Evolutionary conservation across 2,888 invertebrate species (phyloP), one percentile per base, ranked within the genome.

Genomic region (Torymus aiolomorphi): DNA sequence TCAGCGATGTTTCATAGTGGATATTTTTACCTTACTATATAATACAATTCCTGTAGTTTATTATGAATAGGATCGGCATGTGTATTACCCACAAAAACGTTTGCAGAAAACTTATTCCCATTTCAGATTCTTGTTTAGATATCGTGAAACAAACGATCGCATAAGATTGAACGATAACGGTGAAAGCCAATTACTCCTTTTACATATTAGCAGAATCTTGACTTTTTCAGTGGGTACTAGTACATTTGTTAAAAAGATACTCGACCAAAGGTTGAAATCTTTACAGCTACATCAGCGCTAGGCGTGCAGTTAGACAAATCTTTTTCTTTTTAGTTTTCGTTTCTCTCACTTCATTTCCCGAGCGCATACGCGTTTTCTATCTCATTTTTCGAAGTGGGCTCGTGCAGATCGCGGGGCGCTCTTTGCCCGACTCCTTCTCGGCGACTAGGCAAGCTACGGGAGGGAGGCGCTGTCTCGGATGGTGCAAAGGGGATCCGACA

Each of bases 401-500:
- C 13, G 49, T n/a, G 13, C 14, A 70, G 20, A 72, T 72, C 31
- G 61, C 71, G n/a, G 42, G 61, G 61, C 74, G 79, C 69, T 82
- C 83, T 80, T 82, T 71, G 69, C 76, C 73, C 62, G 78, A 56
- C 62, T 77, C 66, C 62, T 56, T 70, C 18, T 54, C 78, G 73
- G 66, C 52, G 69, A 62, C 79, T 65, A n/a, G 80, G 20, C 20
- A 52, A 57, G 51, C 31, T 69, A 61, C 8, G 51, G 18, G 24
- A 59, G n/a, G 63, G 56, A 82, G 82, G 80, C 70, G 82, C 82
- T 82, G 85, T 85, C 86, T 86, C 84, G 84, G 82, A 83, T 86
- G 83, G 86, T 84, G 86, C 84, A 86, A 87, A 87, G 85, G 84
- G 83, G 85, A 86, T 85, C 86, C 86, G 86, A 87, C 87, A 89